phyloP scores from a whole-genome alignment of 2,888 invertebrate species.

The Lathronympha strigana region DNA sequence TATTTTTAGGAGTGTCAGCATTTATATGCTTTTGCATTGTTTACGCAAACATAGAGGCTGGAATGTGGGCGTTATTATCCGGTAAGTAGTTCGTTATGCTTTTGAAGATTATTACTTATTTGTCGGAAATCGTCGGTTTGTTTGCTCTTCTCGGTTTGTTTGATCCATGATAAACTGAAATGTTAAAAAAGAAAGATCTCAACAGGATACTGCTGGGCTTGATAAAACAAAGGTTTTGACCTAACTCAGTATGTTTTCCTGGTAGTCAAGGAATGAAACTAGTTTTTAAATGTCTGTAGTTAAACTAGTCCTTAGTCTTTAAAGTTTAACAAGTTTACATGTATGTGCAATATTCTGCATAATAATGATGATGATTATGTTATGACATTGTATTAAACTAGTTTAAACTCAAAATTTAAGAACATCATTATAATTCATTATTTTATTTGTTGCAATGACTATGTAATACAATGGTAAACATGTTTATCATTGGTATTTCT shows the following conservation, averaged over 20 bases:
- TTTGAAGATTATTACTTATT: conserved; percentile 23
- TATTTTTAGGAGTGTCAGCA: conserved; percentile 69
- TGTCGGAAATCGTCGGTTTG: neutral
- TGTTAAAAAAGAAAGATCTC: neutral
- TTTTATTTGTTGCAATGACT: conserved; percentile 5
- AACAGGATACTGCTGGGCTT: neutral
- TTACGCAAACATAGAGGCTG: conserved; percentile 78
- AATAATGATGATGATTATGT: too few species aligned
- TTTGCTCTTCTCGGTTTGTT: neutral
- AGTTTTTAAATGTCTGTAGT: conserved; percentile 18
- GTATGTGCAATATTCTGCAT: neutral
- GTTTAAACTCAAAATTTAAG: neutral
- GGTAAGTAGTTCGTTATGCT: conserved; percentile 58
- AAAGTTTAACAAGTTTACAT: neutral
- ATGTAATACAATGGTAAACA: conserved; percentile 4
- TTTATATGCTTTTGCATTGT: conserved; percentile 79
- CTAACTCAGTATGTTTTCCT: conserved; percentile 2
- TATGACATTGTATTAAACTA: too few species aligned
- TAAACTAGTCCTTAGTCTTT: neutral
- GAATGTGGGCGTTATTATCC: conserved; percentile 77
- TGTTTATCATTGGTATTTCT: conserved; percentile 5
- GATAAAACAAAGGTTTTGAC: neutral
- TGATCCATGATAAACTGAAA: neutral
- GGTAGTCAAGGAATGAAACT: conserved; percentile 4
- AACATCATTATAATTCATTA: neutral